These are phyloP conservation scores for Gonioctena quinquepunctata DNA, from an alignment of 1,140 invertebrate species.

Conservation along the genomic window DNA sequence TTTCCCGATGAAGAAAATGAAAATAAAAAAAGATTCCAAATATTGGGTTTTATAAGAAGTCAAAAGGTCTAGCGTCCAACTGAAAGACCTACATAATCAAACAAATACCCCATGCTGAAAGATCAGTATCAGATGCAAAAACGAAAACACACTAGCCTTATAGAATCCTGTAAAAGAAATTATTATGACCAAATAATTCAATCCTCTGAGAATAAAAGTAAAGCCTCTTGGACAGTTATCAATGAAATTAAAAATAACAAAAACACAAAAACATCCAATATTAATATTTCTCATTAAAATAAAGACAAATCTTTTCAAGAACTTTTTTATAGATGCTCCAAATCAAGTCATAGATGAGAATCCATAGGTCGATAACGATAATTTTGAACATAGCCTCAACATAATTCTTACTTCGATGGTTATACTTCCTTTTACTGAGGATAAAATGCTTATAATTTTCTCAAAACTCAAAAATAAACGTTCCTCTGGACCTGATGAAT, in stretches of 20 bases:
- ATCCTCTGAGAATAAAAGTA: conserved; percentile 1
- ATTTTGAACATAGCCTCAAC: not conserved
- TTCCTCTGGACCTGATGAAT: not conserved
- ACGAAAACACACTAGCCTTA: not conserved
- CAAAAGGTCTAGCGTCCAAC: not conserved
- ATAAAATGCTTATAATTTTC: not conserved
- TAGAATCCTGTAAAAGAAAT: conserved; percentile 1
- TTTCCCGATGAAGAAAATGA: too few species aligned
- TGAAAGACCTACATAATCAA: not conserved
- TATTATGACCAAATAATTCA: not conserved
- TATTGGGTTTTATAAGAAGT: not conserved
- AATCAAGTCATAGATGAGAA: not conserved
- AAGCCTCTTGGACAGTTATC: not conserved
- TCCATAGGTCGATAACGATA: not conserved
- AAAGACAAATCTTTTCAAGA: too few species aligned
- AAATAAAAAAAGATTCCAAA: not conserved
- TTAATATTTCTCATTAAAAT: not conserved
- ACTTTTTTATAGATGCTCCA: too few species aligned
- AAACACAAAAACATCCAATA: not conserved
- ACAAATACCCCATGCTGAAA: not conserved
- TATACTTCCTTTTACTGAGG: conserved; percentile 4
- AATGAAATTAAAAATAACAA: not conserved
- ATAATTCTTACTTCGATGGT: not conserved
- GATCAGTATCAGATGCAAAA: conserved; percentile 2
- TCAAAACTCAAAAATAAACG: too few species aligned